Base-by-base conservation (phyloP, 2,888 invertebrate genomes). In the Eupithecia abbreviata region DNA sequence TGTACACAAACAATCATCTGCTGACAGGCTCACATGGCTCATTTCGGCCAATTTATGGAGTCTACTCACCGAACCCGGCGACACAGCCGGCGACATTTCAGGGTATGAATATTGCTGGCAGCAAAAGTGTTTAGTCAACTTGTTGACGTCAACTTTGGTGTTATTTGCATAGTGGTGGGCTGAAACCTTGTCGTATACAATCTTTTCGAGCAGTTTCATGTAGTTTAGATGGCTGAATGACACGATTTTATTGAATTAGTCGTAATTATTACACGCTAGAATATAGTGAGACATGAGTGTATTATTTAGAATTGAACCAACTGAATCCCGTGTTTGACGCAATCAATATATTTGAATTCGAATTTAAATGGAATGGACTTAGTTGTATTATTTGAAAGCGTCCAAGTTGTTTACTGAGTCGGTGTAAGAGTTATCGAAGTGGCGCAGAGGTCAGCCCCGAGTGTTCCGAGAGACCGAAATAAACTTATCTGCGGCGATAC, bases 331-430 rank as follows among this genome's bases (percentile, higher is more conserved):
- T 30, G 30, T 30, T 30, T 30, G 30, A 30, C 30, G n/a, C 30
- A 1, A 30, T 30, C 0, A 30, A 30, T 30, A 30, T 30, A 30
- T 30, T 30, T 30, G 30, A 30, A 30, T 30, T 30, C 30, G 30
- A 1, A 30, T 30, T 30, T 30, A 51, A 51, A n/a, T 51, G 30
- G 30, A 30, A 30, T 30, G 30, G 30, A 30, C 30, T 30, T 42
- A 15, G 15, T 66, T 42, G 2, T 42, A 15, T 42, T 12, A 42
- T 66, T 66, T 2, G 7, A 42, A 42, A 42, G 41, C 41, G 41
- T 66, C 15, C 42, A 66, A 66, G 66, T 66, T 66, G 66, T 66
- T 66, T 65, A 41, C 41, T 65, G 42, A 42, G 66, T 13, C 15
- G 66, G 42, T 42, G 0, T 62, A 30, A 58, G 62, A 12, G 62